These are phyloP conservation scores for Tortrix viridana DNA, from an alignment of 2,888 invertebrate species.

Conservation along the genomic window DNA sequence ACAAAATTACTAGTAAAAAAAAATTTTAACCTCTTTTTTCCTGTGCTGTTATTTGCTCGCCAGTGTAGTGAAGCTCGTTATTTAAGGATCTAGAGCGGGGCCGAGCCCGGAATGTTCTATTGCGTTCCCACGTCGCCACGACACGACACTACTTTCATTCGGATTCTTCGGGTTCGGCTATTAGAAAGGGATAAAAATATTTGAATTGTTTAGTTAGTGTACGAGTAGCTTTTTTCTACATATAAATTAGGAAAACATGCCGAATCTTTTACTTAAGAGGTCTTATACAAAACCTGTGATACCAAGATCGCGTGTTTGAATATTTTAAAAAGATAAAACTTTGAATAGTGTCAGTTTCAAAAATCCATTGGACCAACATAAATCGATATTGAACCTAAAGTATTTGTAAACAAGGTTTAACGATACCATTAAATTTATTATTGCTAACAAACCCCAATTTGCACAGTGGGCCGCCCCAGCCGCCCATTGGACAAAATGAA, in stretches of 20 bases:
- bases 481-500: slow-evolving; percentile 24
- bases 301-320: no score
- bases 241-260: no score
- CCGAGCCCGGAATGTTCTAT: slow-evolving; percentile 29
- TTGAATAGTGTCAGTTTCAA: no score
- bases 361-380: slow-evolving; percentile 6
- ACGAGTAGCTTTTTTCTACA: no score
- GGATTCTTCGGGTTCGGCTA: slow-evolving; percentile 23
- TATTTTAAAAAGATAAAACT: no score
- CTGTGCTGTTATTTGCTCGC: no score
- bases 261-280: no score
- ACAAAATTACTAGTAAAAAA: no score
- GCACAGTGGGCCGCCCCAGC: slow-evolving; percentile 12
- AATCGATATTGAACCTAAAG: slow-evolving; percentile 5
- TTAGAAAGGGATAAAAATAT: neutral
- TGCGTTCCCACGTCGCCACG: slow-evolving; percentile 23
- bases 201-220: no score
- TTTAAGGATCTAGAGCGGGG: slow-evolving; percentile 7
- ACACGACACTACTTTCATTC: slow-evolving; percentile 28
- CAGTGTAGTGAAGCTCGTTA: slow-evolving; percentile 4
- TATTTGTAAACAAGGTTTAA: slow-evolving; percentile 24
- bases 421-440: slow-evolving; percentile 27
- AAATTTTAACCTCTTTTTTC: no score
- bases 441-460: slow-evolving; percentile 32
- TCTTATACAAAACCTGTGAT: no score